phyloP scores from a whole-genome alignment of 2,113 vertebrate genomes.

The Cryptomyrus ogoouensis region DNA sequence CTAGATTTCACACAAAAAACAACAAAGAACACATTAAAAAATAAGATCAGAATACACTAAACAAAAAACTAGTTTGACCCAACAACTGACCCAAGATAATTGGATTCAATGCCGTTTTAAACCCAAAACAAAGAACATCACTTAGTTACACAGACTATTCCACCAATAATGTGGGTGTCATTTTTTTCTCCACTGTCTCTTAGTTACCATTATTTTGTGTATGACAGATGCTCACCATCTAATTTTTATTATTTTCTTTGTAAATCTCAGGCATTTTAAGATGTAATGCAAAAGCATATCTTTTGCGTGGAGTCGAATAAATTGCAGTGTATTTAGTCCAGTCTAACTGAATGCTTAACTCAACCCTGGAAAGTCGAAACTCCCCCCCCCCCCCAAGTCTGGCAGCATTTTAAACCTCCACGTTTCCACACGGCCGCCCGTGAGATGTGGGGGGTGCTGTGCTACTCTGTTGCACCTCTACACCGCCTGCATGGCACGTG shows the following conservation, averaged over 20 bases:
- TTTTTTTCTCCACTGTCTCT: background rate
- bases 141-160: background rate
- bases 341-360: background rate
- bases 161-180: background rate
- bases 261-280: background rate
- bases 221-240: background rate
- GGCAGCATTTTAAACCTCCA: background rate
- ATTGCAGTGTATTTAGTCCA: background rate
- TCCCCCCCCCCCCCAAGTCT: background rate
- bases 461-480: background rate
- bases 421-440: background rate
- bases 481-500: background rate
- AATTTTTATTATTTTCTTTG: background rate
- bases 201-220: background rate
- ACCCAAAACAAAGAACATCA: background rate
- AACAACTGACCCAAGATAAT: background rate
- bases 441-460: background rate
- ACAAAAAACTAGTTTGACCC: background rate
- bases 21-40: background rate
- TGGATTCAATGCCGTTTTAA: background rate
- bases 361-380: background rate
- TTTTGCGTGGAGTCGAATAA: background rate
- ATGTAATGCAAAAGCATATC: background rate
- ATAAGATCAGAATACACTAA: background rate
- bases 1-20: background rate